Conservation (phyloP, 2,113 vertebrate genomes). For the Tylochromis polylepis region DNA sequence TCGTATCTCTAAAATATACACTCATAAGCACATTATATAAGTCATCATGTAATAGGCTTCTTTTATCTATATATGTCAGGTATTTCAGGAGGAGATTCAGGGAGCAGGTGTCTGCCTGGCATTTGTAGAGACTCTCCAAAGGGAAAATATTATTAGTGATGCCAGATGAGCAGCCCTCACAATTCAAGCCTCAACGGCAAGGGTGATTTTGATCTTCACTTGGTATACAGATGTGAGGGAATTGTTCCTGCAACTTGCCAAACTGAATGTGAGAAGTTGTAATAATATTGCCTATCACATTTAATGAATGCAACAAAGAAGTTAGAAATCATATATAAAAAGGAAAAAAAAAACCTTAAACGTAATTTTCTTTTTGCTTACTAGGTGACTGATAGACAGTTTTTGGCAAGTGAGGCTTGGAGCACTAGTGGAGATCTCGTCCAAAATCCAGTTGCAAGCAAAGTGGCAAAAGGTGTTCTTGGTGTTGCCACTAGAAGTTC, state of each 20-base stretch:
- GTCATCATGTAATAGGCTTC: neutral
- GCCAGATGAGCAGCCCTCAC: constrained; percentile 28
- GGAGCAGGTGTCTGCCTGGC: constrained; percentile 62
- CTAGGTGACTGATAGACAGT: constrained; percentile 65
- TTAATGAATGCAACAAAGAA: neutral
- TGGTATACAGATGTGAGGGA: constrained; percentile 57
- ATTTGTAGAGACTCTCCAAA: constrained; percentile 51
- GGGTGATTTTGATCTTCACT: constrained; percentile 66
- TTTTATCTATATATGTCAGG: constrained; percentile 17
- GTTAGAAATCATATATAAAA: neutral
- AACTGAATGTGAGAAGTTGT: constrained; percentile 49
- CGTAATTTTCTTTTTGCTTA: neutral
- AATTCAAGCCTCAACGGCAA: constrained; percentile 56
- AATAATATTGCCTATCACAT: neutral
- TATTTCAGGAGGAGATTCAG: constrained; percentile 50
- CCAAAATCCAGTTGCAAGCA: constrained; percentile 25
- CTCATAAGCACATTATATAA: neutral
- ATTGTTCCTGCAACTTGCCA: constrained; percentile 56
- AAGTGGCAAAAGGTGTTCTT: constrained; percentile 53
- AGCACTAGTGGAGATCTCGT: constrained; percentile 62
- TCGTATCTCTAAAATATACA: neutral
- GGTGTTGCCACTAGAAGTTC: constrained; percentile 68
- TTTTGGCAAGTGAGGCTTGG: constrained; percentile 73
- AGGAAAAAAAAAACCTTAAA: neutral
- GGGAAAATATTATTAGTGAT: constrained; percentile 50